Percentiles rank a stretch among this genome's conserved stretches.
Conservation (phyloP, 2,888 invertebrate species). For the Leptopterna dolabrata region DNA sequence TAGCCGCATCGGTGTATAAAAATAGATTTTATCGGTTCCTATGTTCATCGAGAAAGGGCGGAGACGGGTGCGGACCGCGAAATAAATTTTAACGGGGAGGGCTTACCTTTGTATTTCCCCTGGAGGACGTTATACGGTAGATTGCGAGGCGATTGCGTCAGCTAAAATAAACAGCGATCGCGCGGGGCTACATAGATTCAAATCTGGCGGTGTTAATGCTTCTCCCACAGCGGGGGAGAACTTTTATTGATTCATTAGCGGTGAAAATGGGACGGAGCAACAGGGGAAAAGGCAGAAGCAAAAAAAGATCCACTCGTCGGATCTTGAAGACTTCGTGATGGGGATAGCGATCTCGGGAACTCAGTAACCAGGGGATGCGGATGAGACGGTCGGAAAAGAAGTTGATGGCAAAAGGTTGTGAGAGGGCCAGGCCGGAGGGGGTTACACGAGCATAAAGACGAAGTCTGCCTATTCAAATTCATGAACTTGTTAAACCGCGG, state of each 20-base stretch:
- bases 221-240: slow-evolving; percentile 13
- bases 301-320: not conserved
- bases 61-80: not conserved
- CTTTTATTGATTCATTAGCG: slow-evolving; percentile 50
- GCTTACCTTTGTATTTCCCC: slow-evolving; percentile 16
- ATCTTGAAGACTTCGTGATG: slow-evolving; percentile 37
- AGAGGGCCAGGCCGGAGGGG: not conserved
- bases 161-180: slow-evolving; percentile 32
- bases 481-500: slow-evolving; percentile 40
- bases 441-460: slow-evolving; percentile 22
- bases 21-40: slow-evolving; percentile 5
- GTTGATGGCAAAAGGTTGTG: slow-evolving; percentile 22
- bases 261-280: slow-evolving; percentile 10
- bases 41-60: not conserved
- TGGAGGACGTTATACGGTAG: slow-evolving; percentile 18
- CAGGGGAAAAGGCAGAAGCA: not conserved
- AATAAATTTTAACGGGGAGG: slow-evolving; percentile 1
- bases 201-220: slow-evolving; percentile 37
- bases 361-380: not conserved
- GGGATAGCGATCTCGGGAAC: slow-evolving; percentile 24
- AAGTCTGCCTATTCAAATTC: slow-evolving; percentile 40
- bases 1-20: slow-evolving; percentile 13
- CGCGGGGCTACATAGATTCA: slow-evolving; percentile 6
- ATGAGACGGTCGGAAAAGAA: not conserved
- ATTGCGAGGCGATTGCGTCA: slow-evolving; percentile 13